Conservation (phyloP, 2,797 vertebrate genomes). For the Danio choprae region DNA sequence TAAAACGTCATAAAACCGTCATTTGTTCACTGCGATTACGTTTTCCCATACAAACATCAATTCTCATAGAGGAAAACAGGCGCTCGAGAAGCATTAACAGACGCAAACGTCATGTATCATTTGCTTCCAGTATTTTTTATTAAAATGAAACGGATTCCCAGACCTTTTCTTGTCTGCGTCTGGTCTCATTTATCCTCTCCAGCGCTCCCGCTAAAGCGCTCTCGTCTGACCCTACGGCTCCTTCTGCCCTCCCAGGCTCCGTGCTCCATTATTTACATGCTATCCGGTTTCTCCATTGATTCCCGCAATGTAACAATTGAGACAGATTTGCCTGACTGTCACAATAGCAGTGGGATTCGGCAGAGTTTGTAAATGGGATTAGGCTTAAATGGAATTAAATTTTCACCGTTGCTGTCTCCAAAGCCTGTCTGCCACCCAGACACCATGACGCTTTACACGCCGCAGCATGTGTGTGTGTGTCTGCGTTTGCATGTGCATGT, state of each 20-base stretch:
- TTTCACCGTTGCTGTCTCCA: conserved; percentile 78
- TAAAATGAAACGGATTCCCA: conserved; percentile 32
- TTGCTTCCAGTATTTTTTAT: conserved; percentile 21
- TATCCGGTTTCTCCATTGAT: conserved; percentile 78
- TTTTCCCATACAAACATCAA: conserved; percentile 4
- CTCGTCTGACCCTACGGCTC: conserved; percentile 68
- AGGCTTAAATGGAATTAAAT: conserved; percentile 86
- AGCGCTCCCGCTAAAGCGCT: conserved; percentile 66
- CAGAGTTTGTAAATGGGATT: conserved; percentile 83
- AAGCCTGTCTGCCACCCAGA: conserved; percentile 79
- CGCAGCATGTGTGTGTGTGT: conserved; percentile 38
- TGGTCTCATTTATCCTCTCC: conserved; percentile 32
- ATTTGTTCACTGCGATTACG: no score
- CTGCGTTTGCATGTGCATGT: conserved; percentile 17
- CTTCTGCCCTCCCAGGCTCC: conserved; percentile 45
- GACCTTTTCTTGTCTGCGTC: not conserved
- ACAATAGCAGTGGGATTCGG: conserved; percentile 76
- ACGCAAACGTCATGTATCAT: not conserved
- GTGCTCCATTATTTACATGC: conserved; percentile 79
- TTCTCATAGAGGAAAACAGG: conserved; percentile 3
- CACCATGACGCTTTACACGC: conserved; percentile 72
- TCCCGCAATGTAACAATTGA: conserved; percentile 76
- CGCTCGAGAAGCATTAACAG: conserved; percentile 1
- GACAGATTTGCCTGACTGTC: conserved; percentile 80
- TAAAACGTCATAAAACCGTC: no score